These are phyloP conservation scores for Turritopsis dohrnii DNA, from an alignment of 30 jellyfish, hydroid and myxozoan species.

Conservation along the genomic window DNA sequence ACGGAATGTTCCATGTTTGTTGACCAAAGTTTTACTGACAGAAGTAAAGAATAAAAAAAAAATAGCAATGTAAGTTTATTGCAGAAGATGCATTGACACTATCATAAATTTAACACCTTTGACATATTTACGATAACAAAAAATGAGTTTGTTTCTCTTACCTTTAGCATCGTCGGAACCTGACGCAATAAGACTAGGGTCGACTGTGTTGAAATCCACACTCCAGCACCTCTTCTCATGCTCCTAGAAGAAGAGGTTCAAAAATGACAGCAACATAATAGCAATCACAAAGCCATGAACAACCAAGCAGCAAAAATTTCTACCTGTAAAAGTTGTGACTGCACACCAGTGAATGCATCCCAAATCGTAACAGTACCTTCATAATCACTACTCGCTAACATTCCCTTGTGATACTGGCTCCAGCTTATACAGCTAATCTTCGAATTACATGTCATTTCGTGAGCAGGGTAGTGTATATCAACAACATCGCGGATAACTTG, in stretches of 20 bases:
- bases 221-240: constrained; percentile 99
- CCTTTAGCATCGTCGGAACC: constrained; percentile 99
- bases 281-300: too few species aligned
- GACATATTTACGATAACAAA: background rate
- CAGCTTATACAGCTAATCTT: constrained; percentile 93
- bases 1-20: constrained; percentile 97
- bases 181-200: constrained; percentile 90
- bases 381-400: constrained; percentile 99
- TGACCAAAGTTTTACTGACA: constrained; percentile 88
- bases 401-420: constrained; percentile 97
- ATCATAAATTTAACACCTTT: background rate
- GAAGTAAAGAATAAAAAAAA: background rate
- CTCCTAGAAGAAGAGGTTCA: constrained; percentile 40
- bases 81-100: too few species aligned
- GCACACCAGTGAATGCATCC: constrained; percentile 97
- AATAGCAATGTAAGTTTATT: too few species aligned
- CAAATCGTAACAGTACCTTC: constrained; percentile 98
- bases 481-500: constrained; percentile 96
- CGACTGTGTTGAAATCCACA: constrained; percentile 91
- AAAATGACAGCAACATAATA: background rate
- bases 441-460: constrained; percentile 98
- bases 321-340: constrained; percentile 87
- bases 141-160: background rate
- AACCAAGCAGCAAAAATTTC: background rate
- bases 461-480: constrained; percentile 97